Conservation (phyloP, 2,888 invertebrate species). For the Alentia gelatinosa region DNA sequence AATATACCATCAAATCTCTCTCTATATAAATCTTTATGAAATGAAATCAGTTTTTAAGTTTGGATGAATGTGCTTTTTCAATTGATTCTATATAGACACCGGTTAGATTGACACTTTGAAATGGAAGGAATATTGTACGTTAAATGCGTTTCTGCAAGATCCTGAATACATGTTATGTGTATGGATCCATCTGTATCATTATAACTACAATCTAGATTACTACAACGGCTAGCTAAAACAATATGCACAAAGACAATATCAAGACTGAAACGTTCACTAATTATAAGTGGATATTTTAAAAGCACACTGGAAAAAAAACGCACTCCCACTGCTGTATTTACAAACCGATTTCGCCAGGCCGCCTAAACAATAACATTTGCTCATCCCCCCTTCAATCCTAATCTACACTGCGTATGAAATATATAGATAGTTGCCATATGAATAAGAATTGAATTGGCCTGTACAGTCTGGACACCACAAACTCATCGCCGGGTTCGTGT, state of each 20-base stretch:
- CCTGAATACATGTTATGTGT: too few species aligned
- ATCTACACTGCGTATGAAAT: neutral
- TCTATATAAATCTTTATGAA: too few species aligned
- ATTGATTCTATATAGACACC: too few species aligned
- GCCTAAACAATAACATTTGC: too few species aligned
- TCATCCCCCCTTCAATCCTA: neutral
- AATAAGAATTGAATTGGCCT: neutral
- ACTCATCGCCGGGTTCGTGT: neutral
- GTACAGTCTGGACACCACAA: neutral
- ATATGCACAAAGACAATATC: neutral
- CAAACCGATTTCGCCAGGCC: neutral
- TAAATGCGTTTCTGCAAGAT: too few species aligned
- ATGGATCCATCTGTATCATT: too few species aligned
- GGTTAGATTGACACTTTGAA: too few species aligned
- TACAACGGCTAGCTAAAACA: neutral
- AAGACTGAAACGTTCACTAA: neutral
- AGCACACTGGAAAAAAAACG: neutral
- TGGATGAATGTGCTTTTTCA: too few species aligned
- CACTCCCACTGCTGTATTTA: neutral
- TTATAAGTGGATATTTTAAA: neutral
- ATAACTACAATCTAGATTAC: neutral
- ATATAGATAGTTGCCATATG: slow-evolving; percentile 36
- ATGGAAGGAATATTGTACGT: too few species aligned
- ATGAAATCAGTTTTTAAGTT: too few species aligned
- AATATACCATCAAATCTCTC: too few species aligned